Base-by-base conservation (phyloP, 2,888 invertebrate genomes). In the Apamea sordens region DNA sequence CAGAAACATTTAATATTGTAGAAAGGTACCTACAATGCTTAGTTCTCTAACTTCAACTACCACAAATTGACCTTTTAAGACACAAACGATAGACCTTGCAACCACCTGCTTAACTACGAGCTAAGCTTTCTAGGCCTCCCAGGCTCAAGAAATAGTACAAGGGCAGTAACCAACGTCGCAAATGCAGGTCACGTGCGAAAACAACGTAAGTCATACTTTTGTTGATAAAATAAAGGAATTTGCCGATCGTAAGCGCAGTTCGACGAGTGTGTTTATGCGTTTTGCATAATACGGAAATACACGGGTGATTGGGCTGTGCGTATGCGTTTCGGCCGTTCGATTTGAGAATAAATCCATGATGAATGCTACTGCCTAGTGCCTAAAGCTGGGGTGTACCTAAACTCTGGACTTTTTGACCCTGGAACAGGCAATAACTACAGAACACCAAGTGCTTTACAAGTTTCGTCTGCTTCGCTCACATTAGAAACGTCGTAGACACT, bases 211-310 rank as follows among this genome's bases (percentile, higher is more conserved):
- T 71, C 77, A 77, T 68, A 77, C 47, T 67, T 80, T 47, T 74
- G 72, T 77, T 84, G 88, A 87, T 83, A 84, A 81, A 80, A 77
- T 74, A 67, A 69, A 61, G 83, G 85, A 84, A 88, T 86, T 89
- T 89, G 75, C 84, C 85, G 83, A 68, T 85, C 81, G 80, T 88
- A 78, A 87, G 50, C 63, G 53, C 56, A 73, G 50, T 47, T 47
- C 61, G 6, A n/a, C 44, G 59, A 64, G 41, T 79, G 69, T 80
- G 67, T 76, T 81, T 76, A 81, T 78, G 64, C 50, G 64, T 72
- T 82, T 77, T 69, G 56, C 64, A 65, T 75, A 47, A 47, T 63
- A 50, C 21, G 53, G 28, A 82, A 78, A 84, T 74, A 84, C 53
- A 86, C 79, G 84, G 71, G 41, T 53, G 50, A 53, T 64, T 28